These are phyloP conservation scores for Hydrozoanthus tunicans DNA, from an alignment of 64 coral and sea anemone genomes.

Conservation along the genomic window DNA sequence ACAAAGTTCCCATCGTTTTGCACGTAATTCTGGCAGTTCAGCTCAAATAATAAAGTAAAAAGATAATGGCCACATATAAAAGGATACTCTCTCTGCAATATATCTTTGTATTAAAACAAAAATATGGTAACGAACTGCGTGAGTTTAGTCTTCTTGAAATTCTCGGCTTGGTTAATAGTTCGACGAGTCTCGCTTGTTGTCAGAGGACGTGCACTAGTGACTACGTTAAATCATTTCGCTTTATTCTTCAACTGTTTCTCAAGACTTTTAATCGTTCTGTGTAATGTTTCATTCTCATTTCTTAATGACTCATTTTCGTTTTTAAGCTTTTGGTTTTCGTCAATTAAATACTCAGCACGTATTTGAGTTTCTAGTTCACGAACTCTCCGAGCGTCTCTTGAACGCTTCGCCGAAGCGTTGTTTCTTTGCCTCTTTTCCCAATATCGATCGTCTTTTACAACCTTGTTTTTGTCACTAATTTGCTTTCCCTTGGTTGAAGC, in stretches of 20 bases:
- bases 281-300: slow-evolving; percentile 75
- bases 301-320: slow-evolving; percentile 79
- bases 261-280: slow-evolving; percentile 71
- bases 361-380: slow-evolving; percentile 96
- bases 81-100: slow-evolving; percentile 4
- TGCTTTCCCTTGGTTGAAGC: slow-evolving; percentile 48
- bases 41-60: not conserved
- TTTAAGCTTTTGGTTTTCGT: slow-evolving; percentile 84
- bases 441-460: slow-evolving; percentile 82
- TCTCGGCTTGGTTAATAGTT: not conserved
- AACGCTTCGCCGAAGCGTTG: slow-evolving; percentile 90
- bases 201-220: too few species aligned
- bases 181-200: not conserved
- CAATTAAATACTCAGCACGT: slow-evolving; percentile 82
- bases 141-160: not conserved
- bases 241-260: slow-evolving; percentile 37
- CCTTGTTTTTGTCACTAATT: slow-evolving; percentile 9
- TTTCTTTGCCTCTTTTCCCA: slow-evolving; percentile 92
- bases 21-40: not conserved
- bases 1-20: not conserved
- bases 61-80: not conserved
- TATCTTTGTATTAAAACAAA: not conserved
- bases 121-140: not conserved
- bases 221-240: not conserved
- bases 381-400: slow-evolving; percentile 83